Percentiles rank a stretch among this genome's conserved stretches.
phyloP scores from a whole-genome alignment of 2,888 invertebrate species.

The Neoscelio sp. region DNA sequence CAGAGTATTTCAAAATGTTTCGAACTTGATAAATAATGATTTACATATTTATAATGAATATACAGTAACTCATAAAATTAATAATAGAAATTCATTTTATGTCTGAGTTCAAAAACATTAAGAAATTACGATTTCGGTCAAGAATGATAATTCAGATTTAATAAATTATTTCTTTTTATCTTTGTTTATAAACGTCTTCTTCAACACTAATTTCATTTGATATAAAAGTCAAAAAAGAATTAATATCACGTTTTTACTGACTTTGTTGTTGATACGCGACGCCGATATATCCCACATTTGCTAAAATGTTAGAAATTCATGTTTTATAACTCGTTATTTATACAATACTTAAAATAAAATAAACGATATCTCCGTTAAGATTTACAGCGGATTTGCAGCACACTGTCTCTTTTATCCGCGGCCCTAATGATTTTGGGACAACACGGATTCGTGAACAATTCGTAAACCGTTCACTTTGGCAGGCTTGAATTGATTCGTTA shows the following conservation, averaged over 20 bases:
- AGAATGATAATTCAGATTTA: no score
- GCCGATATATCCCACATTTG: neutral
- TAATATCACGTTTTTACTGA: neutral
- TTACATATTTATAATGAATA: no score
- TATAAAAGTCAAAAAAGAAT: no score
- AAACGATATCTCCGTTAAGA: conserved; percentile 30
- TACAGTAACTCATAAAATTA: no score
- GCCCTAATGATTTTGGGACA: conserved; percentile 48
- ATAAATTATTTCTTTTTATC: no score
- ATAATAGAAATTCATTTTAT: no score
- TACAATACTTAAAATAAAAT: conserved; percentile 29
- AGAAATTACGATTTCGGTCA: no score
- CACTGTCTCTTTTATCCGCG: conserved; percentile 12
- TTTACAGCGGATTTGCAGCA: conserved; percentile 34
- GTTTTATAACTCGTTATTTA: conserved; percentile 14
- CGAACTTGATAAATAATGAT: no score
- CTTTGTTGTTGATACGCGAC: neutral
- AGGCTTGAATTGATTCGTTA: conserved; percentile 61
- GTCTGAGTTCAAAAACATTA: no score
- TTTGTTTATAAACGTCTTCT: no score
- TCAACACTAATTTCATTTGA: no score
- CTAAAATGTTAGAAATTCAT: conserved; percentile 15
- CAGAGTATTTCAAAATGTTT: conserved; percentile 18
- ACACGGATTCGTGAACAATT: conserved; percentile 49
- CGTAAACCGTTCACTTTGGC: conserved; percentile 47